Percentiles rank a stretch among this genome's conserved stretches.
Conservation (phyloP, 2,113 vertebrate species). For the Holacanthus passer region DNA sequence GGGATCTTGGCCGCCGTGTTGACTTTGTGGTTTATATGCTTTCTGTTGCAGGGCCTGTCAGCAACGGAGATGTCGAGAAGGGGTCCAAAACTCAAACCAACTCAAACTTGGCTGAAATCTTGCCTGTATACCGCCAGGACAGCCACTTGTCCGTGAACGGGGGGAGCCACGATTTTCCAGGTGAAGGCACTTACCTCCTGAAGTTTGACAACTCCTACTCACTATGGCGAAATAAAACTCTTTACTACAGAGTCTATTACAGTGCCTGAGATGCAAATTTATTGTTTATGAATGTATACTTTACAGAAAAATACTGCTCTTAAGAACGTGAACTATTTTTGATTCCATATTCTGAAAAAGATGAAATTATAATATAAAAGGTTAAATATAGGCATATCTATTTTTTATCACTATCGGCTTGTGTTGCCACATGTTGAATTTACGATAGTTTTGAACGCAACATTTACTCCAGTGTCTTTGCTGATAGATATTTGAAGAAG, state of each 20-base stretch:
- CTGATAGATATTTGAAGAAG: slow-evolving; percentile 60
- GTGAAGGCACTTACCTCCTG: slow-evolving; percentile 96
- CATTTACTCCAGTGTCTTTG: slow-evolving; percentile 51
- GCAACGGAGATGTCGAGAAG: slow-evolving; percentile 93
- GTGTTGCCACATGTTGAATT: slow-evolving; percentile 51
- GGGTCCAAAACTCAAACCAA: slow-evolving; percentile 88
- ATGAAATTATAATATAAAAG: slow-evolving; percentile 61
- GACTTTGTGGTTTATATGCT: slow-evolving; percentile 40
- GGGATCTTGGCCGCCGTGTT: background rate
- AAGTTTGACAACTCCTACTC: slow-evolving; percentile 99
- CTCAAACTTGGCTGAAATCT: slow-evolving; percentile 91
- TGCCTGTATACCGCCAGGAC: slow-evolving; percentile 95
- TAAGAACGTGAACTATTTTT: slow-evolving; percentile 79
- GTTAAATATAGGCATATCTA: slow-evolving; percentile 72
- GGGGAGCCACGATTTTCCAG: slow-evolving; percentile 95
- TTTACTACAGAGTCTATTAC: slow-evolving; percentile 97
- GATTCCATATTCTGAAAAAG: slow-evolving; percentile 56
- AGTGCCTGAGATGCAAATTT: slow-evolving; percentile 82
- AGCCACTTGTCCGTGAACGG: slow-evolving; percentile 93
- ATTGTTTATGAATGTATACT: slow-evolving; percentile 70
- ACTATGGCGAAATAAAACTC: slow-evolving; percentile 96
- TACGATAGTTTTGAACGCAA: slow-evolving; percentile 35
- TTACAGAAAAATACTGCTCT: slow-evolving; percentile 60
- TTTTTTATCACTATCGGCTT: slow-evolving; percentile 73
- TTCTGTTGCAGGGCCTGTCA: slow-evolving; percentile 85